Conservation (phyloP, 2,888 invertebrate genomes). For the Alcis repandata region DNA sequence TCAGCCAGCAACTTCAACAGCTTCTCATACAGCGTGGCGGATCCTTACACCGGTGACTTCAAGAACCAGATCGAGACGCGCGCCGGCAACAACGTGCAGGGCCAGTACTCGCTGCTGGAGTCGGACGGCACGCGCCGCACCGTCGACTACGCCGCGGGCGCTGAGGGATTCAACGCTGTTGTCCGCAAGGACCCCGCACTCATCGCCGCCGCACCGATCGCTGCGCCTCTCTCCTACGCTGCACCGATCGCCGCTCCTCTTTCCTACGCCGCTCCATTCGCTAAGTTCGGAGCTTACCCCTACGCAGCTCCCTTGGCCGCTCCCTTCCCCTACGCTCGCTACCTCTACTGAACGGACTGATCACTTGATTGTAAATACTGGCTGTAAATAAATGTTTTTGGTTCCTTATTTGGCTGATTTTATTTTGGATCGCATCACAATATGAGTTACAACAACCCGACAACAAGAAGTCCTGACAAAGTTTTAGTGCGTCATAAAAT, state of each 20-base stretch:
- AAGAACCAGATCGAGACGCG: conserved; percentile 77
- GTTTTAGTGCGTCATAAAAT: background rate
- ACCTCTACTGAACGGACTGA: conserved; percentile 46
- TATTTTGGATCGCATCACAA: background rate
- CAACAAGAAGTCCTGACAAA: background rate
- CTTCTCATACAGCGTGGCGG: conserved; percentile 83
- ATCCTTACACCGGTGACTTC: conserved; percentile 82
- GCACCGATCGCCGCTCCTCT: conserved; percentile 40
- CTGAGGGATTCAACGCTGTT: conserved; percentile 84
- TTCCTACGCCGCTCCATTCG: conserved; percentile 38
- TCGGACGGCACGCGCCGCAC: conserved; percentile 83
- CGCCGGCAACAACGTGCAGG: conserved; percentile 56
- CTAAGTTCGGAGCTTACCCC: conserved; percentile 40
- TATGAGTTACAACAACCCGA: too few species aligned
- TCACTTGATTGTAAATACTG: conserved; percentile 29
- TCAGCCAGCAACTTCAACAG: conserved; percentile 66
- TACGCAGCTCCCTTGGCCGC: conserved; percentile 46
- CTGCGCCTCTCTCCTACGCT: conserved; percentile 16
- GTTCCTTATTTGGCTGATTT: conserved; percentile 13
- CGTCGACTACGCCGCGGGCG: conserved; percentile 84
- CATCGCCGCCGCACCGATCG: conserved; percentile 55
- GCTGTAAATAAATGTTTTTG: conserved; percentile 39
- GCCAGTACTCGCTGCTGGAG: conserved; percentile 74
- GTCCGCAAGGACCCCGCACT: conserved; percentile 78
- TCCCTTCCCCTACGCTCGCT: conserved; percentile 51